Base-by-base conservation (phyloP, 2,113 vertebrate genomes). In the Eubucco bourcierii region DNA sequence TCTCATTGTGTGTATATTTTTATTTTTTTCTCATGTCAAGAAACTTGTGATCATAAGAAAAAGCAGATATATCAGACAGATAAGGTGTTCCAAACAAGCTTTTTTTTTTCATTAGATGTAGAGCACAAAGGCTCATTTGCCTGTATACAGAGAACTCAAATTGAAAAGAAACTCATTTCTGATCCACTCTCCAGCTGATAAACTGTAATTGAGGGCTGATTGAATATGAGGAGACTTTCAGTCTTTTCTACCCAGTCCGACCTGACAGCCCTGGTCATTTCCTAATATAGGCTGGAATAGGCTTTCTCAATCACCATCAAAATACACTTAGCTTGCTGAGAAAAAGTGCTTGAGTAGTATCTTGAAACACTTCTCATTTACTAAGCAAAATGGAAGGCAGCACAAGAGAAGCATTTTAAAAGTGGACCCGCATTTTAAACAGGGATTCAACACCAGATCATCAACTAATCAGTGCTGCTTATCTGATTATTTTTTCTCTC, bases 161-260 rank as follows among this genome's bases (percentile, higher is more conserved):
- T 89, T 90, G 94, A 81, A 94, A 96, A 82, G 71, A 95, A 97
- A 90, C 46, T 97, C 14, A 97, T 97, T 97, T 98, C 85, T 95
- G 59, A 94, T 85, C 68, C 88, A 94, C 97, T 98, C 93, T 97
- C 88, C 94, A 96, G 89, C 88, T 95, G 96, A 95, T 97, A 97
- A 97, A 94, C 88, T 94, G 55, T 96, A 97, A 95, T 96, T 97
- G 95, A 87, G 59, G 71, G 39, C 92, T 97, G 97, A 97, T 91
- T 97, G 84, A 90, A 94, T 82, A 29, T 70, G 72, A 95, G 85
- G 47, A 68, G 52, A 93, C 75, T 88, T 95, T 94, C 60, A 85
- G 96, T 96, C 78, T 96, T 94, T 90, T 90, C 25, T 94, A 88
- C 63, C 68, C 72, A 68, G 84, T 96, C 84, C 97, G 77, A 92